A percentile compares a stretch with the other conserved stretches of the same genome.
These are phyloP conservation scores for Melopsittacus undulatus DNA, from an alignment of 2,797 vertebrate genomes.

Conservation along the genomic window DNA sequence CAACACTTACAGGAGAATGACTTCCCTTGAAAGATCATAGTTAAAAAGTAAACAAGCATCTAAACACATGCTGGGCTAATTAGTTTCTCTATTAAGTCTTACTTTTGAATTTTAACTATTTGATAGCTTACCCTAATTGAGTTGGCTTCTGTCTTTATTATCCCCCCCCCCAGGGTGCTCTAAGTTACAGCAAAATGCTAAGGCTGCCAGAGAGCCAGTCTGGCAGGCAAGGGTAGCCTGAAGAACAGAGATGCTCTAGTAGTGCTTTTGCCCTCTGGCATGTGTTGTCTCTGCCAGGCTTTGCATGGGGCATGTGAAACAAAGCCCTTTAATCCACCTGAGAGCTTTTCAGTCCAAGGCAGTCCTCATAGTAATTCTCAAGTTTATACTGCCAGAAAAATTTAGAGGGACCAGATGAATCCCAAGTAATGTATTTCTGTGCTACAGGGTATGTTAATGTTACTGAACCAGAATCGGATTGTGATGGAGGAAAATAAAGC, in stretches of 20 bases:
- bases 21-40: conserved; percentile 23
- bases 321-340: not conserved
- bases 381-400: not conserved
- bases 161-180: not conserved
- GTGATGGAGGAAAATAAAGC: not conserved
- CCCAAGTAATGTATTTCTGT: not conserved
- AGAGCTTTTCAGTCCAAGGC: not conserved
- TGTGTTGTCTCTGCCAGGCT: not conserved
- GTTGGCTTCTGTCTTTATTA: not conserved
- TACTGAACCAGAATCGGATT: conserved; percentile 9
- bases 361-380: not conserved
- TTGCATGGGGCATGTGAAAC: not conserved
- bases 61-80: not conserved
- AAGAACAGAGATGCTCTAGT: not conserved
- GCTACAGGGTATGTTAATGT: not conserved
- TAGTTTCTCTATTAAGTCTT: not conserved
- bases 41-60: conserved; percentile 10
- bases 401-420: not conserved
- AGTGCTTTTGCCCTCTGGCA: not conserved
- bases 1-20: not conserved
- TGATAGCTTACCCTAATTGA: not conserved
- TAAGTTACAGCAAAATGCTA: not conserved
- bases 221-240: not conserved
- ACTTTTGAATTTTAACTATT: conserved; percentile 29
- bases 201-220: not conserved